Percentiles rank a stretch among this genome's conserved stretches.
Conservation (phyloP, 2,888 invertebrate genomes). For the Acanthosepion lycidas region DNA sequence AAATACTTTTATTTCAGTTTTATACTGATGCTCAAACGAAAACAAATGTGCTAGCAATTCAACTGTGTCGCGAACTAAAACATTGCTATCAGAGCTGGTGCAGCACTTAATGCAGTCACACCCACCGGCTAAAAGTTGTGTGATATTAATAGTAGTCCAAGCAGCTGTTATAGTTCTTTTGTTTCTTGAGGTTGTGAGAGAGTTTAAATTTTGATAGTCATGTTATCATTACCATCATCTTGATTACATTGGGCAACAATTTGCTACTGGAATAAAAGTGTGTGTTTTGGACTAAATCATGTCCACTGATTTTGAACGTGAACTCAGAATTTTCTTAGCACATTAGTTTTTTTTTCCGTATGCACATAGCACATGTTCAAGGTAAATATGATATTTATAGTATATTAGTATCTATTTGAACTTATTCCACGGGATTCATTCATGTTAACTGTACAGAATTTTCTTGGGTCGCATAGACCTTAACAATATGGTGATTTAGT, state of each 20-base stretch:
- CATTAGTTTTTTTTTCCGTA: no score
- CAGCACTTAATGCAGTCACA: neutral
- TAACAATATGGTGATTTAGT: no score
- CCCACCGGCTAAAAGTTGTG: neutral
- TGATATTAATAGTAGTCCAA: neutral
- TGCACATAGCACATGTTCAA: no score
- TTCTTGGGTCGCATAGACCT: no score
- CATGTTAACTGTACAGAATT: no score
- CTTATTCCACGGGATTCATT: no score
- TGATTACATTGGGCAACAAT: neutral
- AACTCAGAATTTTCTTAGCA: no score
- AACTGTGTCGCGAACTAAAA: neutral
- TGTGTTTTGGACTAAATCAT: no score
- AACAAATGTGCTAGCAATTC: neutral
- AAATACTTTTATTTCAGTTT: neutral
- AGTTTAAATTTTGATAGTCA: neutral
- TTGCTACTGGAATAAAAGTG: no score
- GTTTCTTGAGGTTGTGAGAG: neutral
- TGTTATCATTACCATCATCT: neutral
- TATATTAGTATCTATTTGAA: no score
- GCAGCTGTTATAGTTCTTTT: neutral
- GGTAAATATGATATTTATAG: no score
- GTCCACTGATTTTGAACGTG: no score
- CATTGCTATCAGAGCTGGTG: neutral
- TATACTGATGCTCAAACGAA: neutral